Base-by-base conservation (phyloP, 2,888 invertebrate species). In the Eristalis arbustorum region DNA sequence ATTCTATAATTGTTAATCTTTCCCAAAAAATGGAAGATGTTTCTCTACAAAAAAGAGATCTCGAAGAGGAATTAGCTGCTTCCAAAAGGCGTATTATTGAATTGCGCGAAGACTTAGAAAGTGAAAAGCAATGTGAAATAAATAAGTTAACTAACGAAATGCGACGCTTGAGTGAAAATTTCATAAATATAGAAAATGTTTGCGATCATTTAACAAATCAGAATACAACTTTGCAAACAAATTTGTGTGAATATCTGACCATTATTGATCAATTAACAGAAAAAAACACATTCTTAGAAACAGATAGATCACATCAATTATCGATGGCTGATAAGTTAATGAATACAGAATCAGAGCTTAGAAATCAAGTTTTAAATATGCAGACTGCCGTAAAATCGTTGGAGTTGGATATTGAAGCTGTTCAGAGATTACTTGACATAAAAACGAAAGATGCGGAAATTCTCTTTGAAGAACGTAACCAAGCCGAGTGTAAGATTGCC, bases 161-260 rank as follows among this genome's bases (percentile, higher is more conserved):
- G 0, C 83, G 88, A n/a, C 88, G 88, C 8, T 75, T 90, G 3
- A 81, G 88, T 13, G 88, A 81, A 0, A 88, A 90, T 14, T 64
- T 90, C 1, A 56, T 61, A 6, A 89, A 88, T 42, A 22, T 91
- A 13, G 88, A 89, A 40, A 72, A 88, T 6, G 81, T 88, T 5
- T 89, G 89, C 34, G 90, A 90, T n/a, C 73, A 84, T 62, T 23
- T 88, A 1, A 72, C 81, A 2, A 69, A 78, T 23, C 89, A 89
- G 62, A 89, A 89, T 67, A 59, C 40, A 1, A 69, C 72, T 2
- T 62, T 89, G 10, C 88, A 89, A n/a, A 3, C 14, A 2, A 85
- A 80, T 4, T 22, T 88, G 3, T 34, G 59, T 0, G 77, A 88
- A 22, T 11, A 76, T 0, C 69, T 89, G 18, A 61, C 11, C 1